Evolutionary conservation across 1,140 invertebrate species (phyloP), one percentile per base, ranked within the genome.

Genomic region (Platorchestia sp.): DNA sequence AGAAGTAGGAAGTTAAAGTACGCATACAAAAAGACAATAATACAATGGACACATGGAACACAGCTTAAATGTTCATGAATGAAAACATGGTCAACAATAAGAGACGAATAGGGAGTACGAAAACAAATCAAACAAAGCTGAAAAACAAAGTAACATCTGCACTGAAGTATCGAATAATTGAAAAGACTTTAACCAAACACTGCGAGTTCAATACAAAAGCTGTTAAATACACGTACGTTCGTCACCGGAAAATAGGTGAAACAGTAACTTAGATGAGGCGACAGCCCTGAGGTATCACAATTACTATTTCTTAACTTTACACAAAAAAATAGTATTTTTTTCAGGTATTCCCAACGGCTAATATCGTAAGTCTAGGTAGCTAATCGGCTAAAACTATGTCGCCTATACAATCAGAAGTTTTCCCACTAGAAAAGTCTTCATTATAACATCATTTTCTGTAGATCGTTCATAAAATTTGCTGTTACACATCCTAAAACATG

Each of bases 271-370:
- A 89, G 41, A 89, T 5, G 86, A 86, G 87, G 87, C 87, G 87
- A 89, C 5, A 89, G 87, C 87, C 87, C 43, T 89, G 87, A 89
- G 87, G 87, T 89, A 89, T 89, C 87, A 89, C 87, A 89, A 89
- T 89, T 19, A 89, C 87, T 89, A 89, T 42, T 89, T 89, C n/a
- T 89, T 89, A 41, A 89, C 87, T 89, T 89, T 19, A 42, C 87
- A 89, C 87, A 42, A 42, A 89, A 75, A 89, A 89, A 89, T 89
- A 89, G 43, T 16, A 75, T 75, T 75, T 75, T 75, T 75, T 75
- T 75, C 59, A 75, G 59, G 59, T 36, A 75, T 75, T 75, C 59
- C 59, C 59, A 75, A 75, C 59, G 47, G 47, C 19, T 75, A 75
- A 75, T 75, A 75, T 75, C 59, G 59, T 75, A 75, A 75, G 10